phyloP scores from a whole-genome alignment of 2,888 invertebrate genomes.

The Plusia festucae region DNA sequence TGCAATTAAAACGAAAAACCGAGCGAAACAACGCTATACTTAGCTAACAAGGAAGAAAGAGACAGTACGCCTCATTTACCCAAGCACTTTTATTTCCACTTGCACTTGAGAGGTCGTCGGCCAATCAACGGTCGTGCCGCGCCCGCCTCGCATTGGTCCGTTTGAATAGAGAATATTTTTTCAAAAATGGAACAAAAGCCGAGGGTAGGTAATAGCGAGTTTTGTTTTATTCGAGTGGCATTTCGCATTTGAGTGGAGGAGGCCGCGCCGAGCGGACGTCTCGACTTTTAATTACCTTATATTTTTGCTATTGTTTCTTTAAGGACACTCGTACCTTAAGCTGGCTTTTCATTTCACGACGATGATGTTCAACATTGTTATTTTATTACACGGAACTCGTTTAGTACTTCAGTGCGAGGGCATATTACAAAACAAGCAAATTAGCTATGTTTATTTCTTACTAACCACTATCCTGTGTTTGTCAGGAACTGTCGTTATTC shows the following conservation, averaged over 20 bases:
- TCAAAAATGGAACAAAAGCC: conserved; percentile 83
- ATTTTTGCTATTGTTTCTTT: conserved; percentile 76
- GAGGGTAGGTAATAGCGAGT: conserved; percentile 88
- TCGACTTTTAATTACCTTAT: conserved; percentile 85
- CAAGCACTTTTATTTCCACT: conserved; percentile 88
- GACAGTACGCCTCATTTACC: conserved; percentile 85
- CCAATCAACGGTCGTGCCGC: conserved; percentile 87
- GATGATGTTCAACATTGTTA: conserved; percentile 83
- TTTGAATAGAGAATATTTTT: conserved; percentile 87
- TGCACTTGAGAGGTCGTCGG: conserved; percentile 85
- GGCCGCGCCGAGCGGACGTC: conserved; percentile 81
- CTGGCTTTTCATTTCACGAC: conserved; percentile 76
- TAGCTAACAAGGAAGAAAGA: conserved; percentile 70
- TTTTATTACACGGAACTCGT: conserved; percentile 77
- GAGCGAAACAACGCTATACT: conserved; percentile 73
- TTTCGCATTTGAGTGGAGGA: conserved; percentile 83
- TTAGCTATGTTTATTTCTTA: conserved; percentile 82
- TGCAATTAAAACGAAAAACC: conserved; percentile 89
- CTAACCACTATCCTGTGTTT: conserved; percentile 74
- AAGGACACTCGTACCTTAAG: conserved; percentile 70
- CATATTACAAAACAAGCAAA: conserved; percentile 82
- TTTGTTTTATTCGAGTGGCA: conserved; percentile 87
- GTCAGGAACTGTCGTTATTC: conserved; percentile 68
- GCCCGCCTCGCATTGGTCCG: conserved; percentile 86
- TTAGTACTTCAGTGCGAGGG: conserved; percentile 67